Conservation (phyloP, 23 tunicate genomes). For the Styela clava region DNA sequence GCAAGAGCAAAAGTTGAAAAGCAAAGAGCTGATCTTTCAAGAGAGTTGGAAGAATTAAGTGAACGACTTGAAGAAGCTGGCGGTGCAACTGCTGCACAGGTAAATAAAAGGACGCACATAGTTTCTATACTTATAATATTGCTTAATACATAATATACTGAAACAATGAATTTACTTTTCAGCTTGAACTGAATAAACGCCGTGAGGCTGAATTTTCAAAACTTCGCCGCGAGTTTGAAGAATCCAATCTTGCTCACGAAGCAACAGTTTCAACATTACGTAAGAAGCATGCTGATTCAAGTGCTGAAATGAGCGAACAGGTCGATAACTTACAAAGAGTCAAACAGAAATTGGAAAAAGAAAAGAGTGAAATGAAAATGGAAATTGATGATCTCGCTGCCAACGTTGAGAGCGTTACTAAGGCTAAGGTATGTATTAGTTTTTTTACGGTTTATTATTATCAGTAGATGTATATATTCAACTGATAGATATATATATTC, state of each 20-base stretch:
- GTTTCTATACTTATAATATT: no score
- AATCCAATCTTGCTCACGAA: conserved; percentile 40
- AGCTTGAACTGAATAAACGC: conserved; percentile 41
- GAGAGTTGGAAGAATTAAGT: conserved; percentile 48
- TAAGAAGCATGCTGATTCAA: conserved; percentile 43
- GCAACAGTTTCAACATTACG: conserved; percentile 38
- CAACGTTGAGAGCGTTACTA: conserved; percentile 28
- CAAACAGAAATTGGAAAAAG: conserved; percentile 33
- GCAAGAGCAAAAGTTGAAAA: conserved; percentile 41
- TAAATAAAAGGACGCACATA: not conserved
- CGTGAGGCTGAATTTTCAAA: conserved; percentile 50
- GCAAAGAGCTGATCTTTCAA: conserved; percentile 35
- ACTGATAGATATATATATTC: not conserved
- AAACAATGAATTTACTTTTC: not conserved
- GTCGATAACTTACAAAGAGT: conserved; percentile 39
- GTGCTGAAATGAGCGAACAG: conserved; percentile 45
- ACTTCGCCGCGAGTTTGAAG: conserved; percentile 36
- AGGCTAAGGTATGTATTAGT: conserved; percentile 12
- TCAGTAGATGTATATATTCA: not conserved
- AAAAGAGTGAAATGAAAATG: conserved; percentile 37
- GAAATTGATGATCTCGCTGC: conserved; percentile 34
- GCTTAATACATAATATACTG: not conserved
- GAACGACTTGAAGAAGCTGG: conserved; percentile 61
- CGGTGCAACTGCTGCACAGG: conserved; percentile 50
- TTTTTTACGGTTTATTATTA: no score